A percentile compares a stretch with the other conserved stretches of the same genome.
These are phyloP conservation scores for Coelopa pilipes DNA, from an alignment of 2,888 invertebrate genomes.

Conservation along the genomic window DNA sequence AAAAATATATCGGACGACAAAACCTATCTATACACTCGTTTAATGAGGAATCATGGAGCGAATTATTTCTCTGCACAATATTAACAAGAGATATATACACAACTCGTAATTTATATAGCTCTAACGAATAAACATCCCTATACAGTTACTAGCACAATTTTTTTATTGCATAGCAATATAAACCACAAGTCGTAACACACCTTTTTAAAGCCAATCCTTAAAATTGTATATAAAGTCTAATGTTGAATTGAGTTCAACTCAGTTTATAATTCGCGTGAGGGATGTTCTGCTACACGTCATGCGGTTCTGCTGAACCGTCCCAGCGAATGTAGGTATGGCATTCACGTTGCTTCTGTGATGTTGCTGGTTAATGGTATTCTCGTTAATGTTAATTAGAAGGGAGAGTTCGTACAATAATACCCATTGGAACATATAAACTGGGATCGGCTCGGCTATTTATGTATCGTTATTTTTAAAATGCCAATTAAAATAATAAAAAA, in stretches of 20 bases:
- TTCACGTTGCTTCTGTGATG: neutral
- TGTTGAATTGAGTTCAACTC: neutral
- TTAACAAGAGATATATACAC: neutral
- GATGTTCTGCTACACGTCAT: neutral
- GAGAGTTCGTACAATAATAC: constrained; percentile 51
- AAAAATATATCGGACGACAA: constrained; percentile 2
- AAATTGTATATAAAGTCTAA: constrained; percentile 37
- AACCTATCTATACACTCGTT: neutral
- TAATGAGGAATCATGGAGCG: neutral
- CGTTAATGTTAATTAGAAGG: constrained; percentile 54
- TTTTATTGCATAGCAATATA: constrained; percentile 11
- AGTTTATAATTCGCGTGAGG: no score
- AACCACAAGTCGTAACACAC: constrained; percentile 42
- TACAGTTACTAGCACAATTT: constrained; percentile 9
- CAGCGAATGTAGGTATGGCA: neutral
- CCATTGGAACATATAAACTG: constrained; percentile 42
- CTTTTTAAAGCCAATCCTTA: constrained; percentile 48
- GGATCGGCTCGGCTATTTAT: constrained; percentile 52
- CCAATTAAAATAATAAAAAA: constrained; percentile 30
- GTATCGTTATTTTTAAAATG: constrained; percentile 14
- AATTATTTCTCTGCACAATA: neutral
- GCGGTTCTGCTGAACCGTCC: neutral
- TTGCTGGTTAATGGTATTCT: neutral
- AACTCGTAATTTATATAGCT: neutral
- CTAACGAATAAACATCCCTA: neutral